A percentile compares a stretch with the other conserved stretches of the same genome.
phyloP scores from a whole-genome alignment of 2,113 vertebrate genomes.

The Ptilonorhynchus violaceus region DNA sequence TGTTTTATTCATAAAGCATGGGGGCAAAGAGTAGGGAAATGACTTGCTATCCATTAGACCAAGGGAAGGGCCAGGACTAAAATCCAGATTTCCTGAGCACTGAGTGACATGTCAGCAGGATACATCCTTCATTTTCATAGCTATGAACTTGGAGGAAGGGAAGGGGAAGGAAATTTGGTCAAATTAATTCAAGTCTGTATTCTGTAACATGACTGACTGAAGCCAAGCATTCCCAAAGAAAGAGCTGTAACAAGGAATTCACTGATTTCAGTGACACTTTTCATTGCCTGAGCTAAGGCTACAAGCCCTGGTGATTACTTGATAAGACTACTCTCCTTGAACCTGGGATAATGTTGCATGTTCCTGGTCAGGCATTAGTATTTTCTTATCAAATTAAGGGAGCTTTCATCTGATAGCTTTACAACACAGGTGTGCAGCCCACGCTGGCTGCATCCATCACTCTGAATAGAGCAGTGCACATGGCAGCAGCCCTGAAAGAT shows the following conservation, averaged over 20 bases:
- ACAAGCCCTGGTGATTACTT: neutral
- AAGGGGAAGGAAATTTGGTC: neutral
- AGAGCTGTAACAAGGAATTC: neutral
- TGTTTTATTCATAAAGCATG: neutral
- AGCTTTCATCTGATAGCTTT: neutral
- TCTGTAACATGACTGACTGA: neutral
- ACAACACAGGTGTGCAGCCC: neutral
- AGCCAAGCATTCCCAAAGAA: neutral
- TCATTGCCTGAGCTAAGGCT: neutral
- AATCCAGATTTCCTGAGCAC: slow-evolving; percentile 30
- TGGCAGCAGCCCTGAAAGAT: neutral
- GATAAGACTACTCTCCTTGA: neutral
- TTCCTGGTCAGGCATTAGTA: neutral
- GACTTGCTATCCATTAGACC: neutral
- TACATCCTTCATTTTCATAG: neutral
- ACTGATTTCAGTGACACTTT: neutral
- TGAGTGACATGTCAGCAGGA: slow-evolving; percentile 17
- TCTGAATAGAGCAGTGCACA: neutral
- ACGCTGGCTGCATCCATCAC: neutral
- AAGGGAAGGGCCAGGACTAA: slow-evolving; percentile 21
- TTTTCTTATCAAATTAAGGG: slow-evolving; percentile 18
- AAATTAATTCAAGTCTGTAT: neutral
- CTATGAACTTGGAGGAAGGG: neutral
- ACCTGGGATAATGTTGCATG: neutral
- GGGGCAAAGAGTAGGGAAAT: neutral